Conservation (phyloP, 2,113 vertebrate genomes). For the Odontophorus gujanensis region DNA sequence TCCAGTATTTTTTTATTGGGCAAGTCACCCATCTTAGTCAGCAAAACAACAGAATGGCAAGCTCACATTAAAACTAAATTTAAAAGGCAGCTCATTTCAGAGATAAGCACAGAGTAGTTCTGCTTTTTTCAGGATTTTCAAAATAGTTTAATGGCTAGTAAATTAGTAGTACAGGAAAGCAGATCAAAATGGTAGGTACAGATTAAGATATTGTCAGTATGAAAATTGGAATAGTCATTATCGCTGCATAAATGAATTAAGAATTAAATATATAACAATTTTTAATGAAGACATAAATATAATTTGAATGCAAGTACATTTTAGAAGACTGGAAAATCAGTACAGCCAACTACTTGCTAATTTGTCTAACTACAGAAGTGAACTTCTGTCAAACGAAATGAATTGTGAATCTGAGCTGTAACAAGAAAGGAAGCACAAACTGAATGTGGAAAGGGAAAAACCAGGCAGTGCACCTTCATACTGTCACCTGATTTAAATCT, state of each 20-base stretch:
- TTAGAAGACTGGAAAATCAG: neutral
- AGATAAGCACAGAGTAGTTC: neutral
- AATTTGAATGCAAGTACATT: neutral
- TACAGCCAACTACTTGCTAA: neutral
- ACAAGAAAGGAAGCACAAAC: neutral
- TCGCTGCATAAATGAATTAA: neutral
- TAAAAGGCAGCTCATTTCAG: neutral
- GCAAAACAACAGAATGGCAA: neutral
- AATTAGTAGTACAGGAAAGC: neutral
- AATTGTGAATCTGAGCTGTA: neutral
- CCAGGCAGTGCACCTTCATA: fast-evolving
- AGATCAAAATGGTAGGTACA: neutral
- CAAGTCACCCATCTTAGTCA: neutral
- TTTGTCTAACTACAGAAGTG: neutral
- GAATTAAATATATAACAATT: neutral
- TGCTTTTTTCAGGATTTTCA: neutral
- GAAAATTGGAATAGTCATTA: constrained; percentile 9
- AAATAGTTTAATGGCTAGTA: neutral
- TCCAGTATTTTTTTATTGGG: neutral
- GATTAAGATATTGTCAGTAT: neutral
- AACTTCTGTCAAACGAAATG: neutral
- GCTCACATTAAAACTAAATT: neutral
- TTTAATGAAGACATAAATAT: neutral
- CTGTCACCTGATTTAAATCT: neutral
- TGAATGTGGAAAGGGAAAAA: neutral